A percentile compares a stretch with the other conserved stretches of the same genome.
Conservation (phyloP, 2,797 vertebrate genomes). For the Dendrocincla fuliginosa region DNA sequence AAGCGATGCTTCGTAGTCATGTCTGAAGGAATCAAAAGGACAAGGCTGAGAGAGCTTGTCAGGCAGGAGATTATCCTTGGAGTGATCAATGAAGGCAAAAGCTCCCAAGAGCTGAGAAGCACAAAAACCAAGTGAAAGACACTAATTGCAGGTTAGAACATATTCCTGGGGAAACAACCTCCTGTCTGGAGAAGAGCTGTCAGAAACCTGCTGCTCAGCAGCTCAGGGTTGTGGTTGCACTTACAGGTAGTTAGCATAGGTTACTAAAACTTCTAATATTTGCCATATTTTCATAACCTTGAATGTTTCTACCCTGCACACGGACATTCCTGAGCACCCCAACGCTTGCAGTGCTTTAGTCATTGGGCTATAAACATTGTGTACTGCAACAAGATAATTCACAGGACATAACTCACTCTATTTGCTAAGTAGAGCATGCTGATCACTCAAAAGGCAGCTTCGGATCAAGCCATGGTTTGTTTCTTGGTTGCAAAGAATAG, state of each 20-base stretch:
- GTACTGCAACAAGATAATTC: neutral
- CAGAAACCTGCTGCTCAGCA: neutral
- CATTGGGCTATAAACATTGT: neutral
- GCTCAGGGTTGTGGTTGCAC: neutral
- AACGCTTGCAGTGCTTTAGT: neutral
- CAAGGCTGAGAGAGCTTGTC: neutral
- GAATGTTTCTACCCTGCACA: neutral
- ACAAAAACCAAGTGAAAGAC: neutral
- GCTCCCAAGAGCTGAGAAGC: neutral
- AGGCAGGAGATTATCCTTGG: neutral
- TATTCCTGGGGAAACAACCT: neutral
- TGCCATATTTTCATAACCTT: neutral
- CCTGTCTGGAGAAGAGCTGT: rapidly evolving
- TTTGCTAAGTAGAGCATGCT: neutral
- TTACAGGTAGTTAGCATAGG: neutral
- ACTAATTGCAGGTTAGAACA: neutral
- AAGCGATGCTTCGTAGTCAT: neutral
- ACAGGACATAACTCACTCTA: neutral
- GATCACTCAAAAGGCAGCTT: neutral
- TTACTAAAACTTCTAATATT: neutral
- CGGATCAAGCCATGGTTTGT: neutral
- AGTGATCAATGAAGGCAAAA: neutral
- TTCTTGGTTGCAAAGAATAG: neutral
- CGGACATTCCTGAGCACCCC: neutral
- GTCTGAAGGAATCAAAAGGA: neutral